phyloP scores from a whole-genome alignment of 1,140 invertebrate genomes.

The Pseudoatta argentina region DNA sequence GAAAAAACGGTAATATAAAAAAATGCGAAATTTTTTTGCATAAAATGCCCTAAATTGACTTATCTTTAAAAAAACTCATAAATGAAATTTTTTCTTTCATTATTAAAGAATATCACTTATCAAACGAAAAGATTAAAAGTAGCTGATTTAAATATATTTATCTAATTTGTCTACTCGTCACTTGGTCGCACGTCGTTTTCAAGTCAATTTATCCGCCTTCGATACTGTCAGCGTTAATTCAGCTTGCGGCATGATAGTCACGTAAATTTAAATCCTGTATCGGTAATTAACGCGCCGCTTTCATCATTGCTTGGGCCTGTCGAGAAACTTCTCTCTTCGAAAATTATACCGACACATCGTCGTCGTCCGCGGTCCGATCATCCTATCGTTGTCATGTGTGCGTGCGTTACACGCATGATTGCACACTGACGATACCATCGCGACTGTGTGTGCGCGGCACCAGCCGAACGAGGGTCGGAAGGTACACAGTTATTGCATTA shows the following conservation, averaged over 20 bases:
- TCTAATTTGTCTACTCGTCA: neutral
- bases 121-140: neutral
- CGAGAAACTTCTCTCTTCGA: conserved; percentile 47
- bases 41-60: neutral
- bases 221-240: conserved; percentile 47
- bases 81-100: neutral
- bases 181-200: too few relatives aligned
- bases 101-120: neutral
- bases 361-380: conserved; percentile 38
- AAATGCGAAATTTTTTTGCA: neutral
- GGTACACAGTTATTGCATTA: conserved; percentile 86
- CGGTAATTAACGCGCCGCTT: conserved; percentile 49
- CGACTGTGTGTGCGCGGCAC: conserved; percentile 44
- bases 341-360: conserved; percentile 47
- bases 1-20: neutral
- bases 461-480: conserved; percentile 71
- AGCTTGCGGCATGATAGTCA: conserved; percentile 52
- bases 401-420: conserved; percentile 51
- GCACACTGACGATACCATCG: conserved; percentile 44
- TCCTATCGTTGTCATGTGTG: neutral
- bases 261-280: conserved; percentile 51
- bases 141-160: neutral
- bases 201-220: conserved; percentile 40
- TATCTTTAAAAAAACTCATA: neutral
- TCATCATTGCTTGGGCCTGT: conserved; percentile 38